Conservation (phyloP, 2,888 invertebrate genomes). For the Conus canariensis region DNA sequence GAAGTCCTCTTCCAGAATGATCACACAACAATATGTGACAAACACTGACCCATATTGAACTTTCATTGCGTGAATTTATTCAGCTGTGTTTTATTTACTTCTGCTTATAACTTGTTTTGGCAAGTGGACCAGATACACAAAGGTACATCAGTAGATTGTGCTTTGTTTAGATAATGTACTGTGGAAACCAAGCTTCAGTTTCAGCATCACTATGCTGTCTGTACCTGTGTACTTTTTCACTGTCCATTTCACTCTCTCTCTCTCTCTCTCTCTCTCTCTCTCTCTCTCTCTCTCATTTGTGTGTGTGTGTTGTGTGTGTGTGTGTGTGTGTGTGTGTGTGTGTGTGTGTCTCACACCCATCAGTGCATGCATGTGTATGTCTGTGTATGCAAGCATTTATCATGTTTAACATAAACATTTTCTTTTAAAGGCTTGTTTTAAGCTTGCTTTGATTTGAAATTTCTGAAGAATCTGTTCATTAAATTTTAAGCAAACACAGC, state of each 20-base stretch:
- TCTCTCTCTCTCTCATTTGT: not conserved
- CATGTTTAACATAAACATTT: not conserved
- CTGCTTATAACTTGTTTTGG: not conserved
- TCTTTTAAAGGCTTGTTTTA: not conserved
- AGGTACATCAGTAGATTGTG: too few species aligned
- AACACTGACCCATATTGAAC: too few species aligned
- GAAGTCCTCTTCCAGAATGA: too few species aligned
- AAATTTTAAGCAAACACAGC: too few species aligned
- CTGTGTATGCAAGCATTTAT: not conserved
- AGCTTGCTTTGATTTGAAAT: not conserved
- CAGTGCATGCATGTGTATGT: too few species aligned
- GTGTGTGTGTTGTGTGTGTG: not conserved
- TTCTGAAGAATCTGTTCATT: not conserved
- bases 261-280: not conserved
- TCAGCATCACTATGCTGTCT: too few species aligned
- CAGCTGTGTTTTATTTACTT: slow-evolving; percentile 28
- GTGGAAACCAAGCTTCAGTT: too few species aligned
- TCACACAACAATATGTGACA: too few species aligned
- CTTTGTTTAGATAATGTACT: too few species aligned
- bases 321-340: not conserved
- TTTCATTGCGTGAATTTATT: not conserved
- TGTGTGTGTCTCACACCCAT: too few species aligned
- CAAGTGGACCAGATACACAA: not conserved
- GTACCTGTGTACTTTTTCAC: not conserved
- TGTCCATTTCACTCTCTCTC: not conserved